A percentile compares a stretch with the other conserved stretches of the same genome.
phyloP scores from a whole-genome alignment of 2,888 invertebrate genomes.

The Caradrina clavipalpis region DNA sequence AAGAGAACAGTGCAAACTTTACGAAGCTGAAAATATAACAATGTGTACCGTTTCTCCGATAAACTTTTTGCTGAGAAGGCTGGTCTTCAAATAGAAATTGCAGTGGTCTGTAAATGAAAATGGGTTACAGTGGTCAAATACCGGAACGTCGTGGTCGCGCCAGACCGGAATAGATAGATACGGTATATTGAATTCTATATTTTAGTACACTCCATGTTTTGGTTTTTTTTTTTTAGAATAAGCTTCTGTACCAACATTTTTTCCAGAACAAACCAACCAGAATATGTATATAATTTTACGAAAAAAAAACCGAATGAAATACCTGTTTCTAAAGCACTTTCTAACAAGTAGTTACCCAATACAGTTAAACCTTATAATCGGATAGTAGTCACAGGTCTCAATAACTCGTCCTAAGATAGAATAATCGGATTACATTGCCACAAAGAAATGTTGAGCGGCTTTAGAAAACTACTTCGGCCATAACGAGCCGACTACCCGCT shows the following conservation, averaged over 20 bases:
- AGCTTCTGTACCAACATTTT: constrained; percentile 1
- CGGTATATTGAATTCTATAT: constrained; percentile 26
- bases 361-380: constrained; percentile 59
- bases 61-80: constrained; percentile 56
- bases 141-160: constrained; percentile 38
- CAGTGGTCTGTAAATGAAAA: constrained; percentile 53
- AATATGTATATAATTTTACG: neutral
- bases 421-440: constrained; percentile 78
- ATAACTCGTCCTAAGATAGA: constrained; percentile 73
- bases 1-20: constrained; percentile 47
- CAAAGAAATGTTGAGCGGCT: constrained; percentile 77
- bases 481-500: constrained; percentile 55
- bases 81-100: constrained; percentile 54
- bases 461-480: constrained; percentile 70
- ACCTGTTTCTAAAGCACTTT: constrained; percentile 24
- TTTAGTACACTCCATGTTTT: constrained; percentile 2
- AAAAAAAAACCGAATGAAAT: neutral
- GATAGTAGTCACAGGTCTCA: constrained; percentile 65
- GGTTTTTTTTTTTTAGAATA: neutral
- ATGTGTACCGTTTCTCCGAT: constrained; percentile 36
- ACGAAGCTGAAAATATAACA: constrained; percentile 60
- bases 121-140: constrained; percentile 57
- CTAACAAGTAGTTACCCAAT: constrained; percentile 46
- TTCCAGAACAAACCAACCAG: neutral
- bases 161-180: constrained; percentile 39